Evolutionary conservation across 2,113 vertebrate species (phyloP), one percentile per base, ranked within the genome.

Genomic region (Myotis davidii): DNA sequence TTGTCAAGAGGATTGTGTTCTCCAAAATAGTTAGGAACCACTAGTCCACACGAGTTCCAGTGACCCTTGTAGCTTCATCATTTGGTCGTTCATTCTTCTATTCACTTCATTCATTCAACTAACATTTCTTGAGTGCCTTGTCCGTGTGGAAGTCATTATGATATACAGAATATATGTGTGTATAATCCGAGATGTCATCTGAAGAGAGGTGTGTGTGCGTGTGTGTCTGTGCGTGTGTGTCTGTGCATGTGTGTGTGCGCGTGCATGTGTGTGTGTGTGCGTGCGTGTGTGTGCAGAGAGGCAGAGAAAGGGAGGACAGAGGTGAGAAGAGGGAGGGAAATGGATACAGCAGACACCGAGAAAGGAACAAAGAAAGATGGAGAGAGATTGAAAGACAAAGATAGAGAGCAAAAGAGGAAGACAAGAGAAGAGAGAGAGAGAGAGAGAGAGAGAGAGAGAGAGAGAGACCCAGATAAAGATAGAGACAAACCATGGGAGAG

Each of bases 331-430:
- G 20, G 67, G 34, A 73, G 78, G 9, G 32, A 39, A 52, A 48
- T 9, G 25, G 29, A 48, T 23, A 20, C 10, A 81, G 69, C 48
- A 34, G 67, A 77, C 50, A 27, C 37, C 34, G 27, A 54, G 13
- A 79, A 56, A 88, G 85, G 29, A 27, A 54, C 83, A 88, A 39
- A 81, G 54, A 34, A 61, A 69, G 84, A 37, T 27, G n/a, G 14
- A 84, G 23, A n/a, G 74, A 32, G 5, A 25, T 0, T 4, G 7
- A n/a, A 56, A 85, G 70, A 39, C 18, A 39, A 32, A 82, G 39
- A 79, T 0, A 76, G 42, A 74, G n/a, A 81, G 37, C 1, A 11
- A 77, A 18, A 72, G 81, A 91, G 76, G 23, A 10, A 59, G 37
- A 48, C 13, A 54, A 78, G 14, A 61, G 42, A 21, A 4, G 0